Evolutionary conservation across 2,113 vertebrate genomes (phyloP).

Genomic region (Phoenicopterus ruber): DNA sequence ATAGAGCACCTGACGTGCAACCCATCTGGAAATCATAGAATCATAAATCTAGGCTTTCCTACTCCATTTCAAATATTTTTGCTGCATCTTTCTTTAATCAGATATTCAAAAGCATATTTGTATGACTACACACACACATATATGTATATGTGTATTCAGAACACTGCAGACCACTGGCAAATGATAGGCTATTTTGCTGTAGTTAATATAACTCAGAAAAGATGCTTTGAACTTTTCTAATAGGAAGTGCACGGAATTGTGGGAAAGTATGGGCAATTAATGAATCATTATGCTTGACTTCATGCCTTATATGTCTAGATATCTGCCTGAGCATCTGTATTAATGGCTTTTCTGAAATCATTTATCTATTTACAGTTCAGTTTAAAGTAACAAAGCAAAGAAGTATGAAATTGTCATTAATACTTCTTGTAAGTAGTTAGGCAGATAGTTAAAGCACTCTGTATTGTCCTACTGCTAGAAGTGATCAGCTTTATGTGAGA

Average conservation of each 20-base stretch:
- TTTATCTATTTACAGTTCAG: not conserved
- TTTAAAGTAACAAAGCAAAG: not conserved
- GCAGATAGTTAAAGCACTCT: not conserved
- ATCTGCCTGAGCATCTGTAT: not conserved
- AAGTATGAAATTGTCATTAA: not conserved
- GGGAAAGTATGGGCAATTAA: not conserved
- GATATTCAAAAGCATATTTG: not conserved
- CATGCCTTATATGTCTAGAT: not conserved
- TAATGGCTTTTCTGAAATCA: not conserved
- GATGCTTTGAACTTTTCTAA: not conserved
- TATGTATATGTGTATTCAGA: not conserved
- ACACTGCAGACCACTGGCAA: not conserved
- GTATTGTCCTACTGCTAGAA: not conserved
- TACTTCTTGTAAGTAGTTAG: not conserved
- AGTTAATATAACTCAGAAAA: not conserved
- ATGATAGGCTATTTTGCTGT: not conserved
- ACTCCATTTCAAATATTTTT: not conserved
- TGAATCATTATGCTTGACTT: not conserved
- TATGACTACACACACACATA: not conserved
- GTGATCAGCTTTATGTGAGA: not conserved
- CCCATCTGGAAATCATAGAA: not conserved
- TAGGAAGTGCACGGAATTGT: not conserved
- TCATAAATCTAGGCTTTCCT: not conserved
- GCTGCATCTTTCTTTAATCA: not conserved
- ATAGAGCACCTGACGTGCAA: not conserved